Conservation (phyloP, 2,888 invertebrate species). For the Tetranychus piercei region DNA sequence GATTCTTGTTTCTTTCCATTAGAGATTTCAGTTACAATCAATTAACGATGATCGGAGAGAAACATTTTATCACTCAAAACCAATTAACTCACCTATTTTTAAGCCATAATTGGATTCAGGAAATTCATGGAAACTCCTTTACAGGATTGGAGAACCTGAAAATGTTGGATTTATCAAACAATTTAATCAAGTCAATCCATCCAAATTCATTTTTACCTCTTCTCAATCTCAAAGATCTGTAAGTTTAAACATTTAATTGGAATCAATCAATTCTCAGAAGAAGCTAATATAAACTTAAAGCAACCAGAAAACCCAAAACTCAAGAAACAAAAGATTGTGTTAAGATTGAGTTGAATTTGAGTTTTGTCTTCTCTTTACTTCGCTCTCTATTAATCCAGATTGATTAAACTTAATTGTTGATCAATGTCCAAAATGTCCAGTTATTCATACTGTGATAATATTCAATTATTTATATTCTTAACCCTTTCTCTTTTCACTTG, state of each 20-base stretch:
- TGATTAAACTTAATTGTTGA: neutral
- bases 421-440: constrained; percentile 5
- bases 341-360: neutral
- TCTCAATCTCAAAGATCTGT: constrained; percentile 61
- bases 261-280: too few species aligned
- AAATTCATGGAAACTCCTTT: constrained; percentile 58
- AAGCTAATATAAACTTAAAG: neutral
- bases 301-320: too few species aligned
- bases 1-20: too few species aligned
- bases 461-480: neutral
- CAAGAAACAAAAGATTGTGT: too few species aligned
- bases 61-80: constrained; percentile 50
- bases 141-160: constrained; percentile 56
- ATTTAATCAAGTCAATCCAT: constrained; percentile 63
- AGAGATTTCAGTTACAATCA: constrained; percentile 74
- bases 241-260: constrained; percentile 35
- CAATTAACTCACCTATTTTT: constrained; percentile 64
- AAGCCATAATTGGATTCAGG: constrained; percentile 57
- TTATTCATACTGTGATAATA: neutral
- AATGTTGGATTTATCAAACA: constrained; percentile 67
- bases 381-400: neutral
- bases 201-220: constrained; percentile 62
- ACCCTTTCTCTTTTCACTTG: too few species aligned
- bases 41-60: constrained; percentile 50
- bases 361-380: neutral